These are phyloP conservation scores for Etheostoma spectabile DNA, from an alignment of 2,113 vertebrate species.

Conservation along the genomic window DNA sequence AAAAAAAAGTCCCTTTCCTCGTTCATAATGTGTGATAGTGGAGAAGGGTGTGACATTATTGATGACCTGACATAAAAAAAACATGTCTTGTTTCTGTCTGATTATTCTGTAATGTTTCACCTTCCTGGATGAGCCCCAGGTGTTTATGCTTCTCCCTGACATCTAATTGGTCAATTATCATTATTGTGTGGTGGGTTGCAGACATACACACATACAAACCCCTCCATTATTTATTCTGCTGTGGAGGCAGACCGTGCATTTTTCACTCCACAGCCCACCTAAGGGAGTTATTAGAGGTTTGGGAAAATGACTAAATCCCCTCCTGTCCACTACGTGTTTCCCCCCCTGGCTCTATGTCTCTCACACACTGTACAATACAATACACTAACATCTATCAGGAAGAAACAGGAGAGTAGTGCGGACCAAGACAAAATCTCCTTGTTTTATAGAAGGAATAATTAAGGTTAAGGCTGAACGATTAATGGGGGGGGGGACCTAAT, in stretches of 20 bases:
- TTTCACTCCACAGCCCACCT: conserved; percentile 26
- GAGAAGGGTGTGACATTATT: neutral
- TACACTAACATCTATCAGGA: neutral
- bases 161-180: conserved; percentile 66
- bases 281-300: conserved; percentile 50
- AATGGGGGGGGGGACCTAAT: too few relatives aligned
- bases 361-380: neutral
- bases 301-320: conserved; percentile 29
- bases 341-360: too few relatives aligned
- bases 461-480: neutral
- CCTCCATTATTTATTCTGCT: conserved; percentile 55
- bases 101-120: conserved; percentile 32
- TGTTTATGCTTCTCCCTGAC: conserved; percentile 28
- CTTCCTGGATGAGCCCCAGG: conserved; percentile 54
- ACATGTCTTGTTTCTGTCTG: neutral
- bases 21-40: neutral
- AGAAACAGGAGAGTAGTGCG: neutral
- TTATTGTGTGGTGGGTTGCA: conserved; percentile 21
- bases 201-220: conserved; percentile 2
- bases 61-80: conserved; percentile 29
- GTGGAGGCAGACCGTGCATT: conserved; percentile 36
- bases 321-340: conserved; percentile 19
- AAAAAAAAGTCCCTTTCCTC: neutral
- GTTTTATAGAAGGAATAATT: neutral
- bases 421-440: neutral